Evolutionary conservation across 2,113 vertebrate species (phyloP).

Genomic region (Notothenia rossii): DNA sequence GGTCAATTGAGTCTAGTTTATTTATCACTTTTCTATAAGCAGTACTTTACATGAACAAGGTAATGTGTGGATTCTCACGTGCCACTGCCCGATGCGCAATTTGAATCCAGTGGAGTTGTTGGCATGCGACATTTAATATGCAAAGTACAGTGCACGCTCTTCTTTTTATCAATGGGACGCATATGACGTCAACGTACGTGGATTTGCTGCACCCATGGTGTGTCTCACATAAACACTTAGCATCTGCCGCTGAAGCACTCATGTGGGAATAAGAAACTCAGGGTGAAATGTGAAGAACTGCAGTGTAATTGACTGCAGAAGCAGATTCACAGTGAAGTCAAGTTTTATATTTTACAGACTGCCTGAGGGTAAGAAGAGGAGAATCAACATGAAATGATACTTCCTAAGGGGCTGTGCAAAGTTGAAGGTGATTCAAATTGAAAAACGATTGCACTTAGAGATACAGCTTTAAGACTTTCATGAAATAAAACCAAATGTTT

Average conservation of each 20-base stretch:
- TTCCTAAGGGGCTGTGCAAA: not conserved
- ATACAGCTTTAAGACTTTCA: no score
- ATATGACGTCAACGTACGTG: not conserved
- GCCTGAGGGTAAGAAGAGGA: not conserved
- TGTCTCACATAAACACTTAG: not conserved
- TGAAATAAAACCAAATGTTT: no score
- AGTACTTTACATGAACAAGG: not conserved
- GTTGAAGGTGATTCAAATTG: not conserved
- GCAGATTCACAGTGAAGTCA: not conserved
- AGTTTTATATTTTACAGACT: not conserved
- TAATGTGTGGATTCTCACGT: slow-evolving; percentile 6
- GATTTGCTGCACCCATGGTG: no score
- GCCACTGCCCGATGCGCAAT: slow-evolving; percentile 5
- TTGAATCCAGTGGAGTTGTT: not conserved
- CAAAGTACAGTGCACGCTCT: not conserved
- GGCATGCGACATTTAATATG: no score
- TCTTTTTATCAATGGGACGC: no score
- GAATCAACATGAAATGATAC: not conserved
- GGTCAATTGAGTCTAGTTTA: slow-evolving; percentile 13
- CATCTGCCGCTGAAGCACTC: slow-evolving; percentile 6
- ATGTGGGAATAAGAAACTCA: not conserved
- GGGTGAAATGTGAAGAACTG: not conserved
- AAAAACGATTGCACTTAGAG: no score
- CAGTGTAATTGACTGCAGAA: not conserved
- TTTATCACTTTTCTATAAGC: not conserved